Evolutionary conservation across 2,113 vertebrate genomes (phyloP), one percentile per base, ranked within the genome.

Genomic region (Boulengeromyrus knoepffleri): DNA sequence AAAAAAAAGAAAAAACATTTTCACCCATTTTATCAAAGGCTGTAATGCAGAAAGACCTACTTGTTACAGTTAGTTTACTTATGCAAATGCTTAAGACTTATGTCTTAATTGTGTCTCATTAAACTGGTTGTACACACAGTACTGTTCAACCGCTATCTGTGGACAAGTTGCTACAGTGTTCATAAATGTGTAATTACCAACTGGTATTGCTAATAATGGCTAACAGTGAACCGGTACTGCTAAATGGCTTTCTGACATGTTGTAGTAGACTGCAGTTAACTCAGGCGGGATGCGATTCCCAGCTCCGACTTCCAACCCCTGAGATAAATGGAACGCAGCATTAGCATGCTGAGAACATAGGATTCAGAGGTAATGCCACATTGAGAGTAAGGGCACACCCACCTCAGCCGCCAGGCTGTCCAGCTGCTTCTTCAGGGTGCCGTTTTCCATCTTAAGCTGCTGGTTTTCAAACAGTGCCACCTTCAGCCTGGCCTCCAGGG

Each of bases 351-450:
- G n/a, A 15, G 74, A 83, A 83, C 5, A 13, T 3, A 42, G n/a
- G n/a, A 52, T 56, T 56, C 49, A 12, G 7, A 21, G 31, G 13
- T 53, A 50, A 56, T 39, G 31, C 49, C 50, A 13, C 19, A 36
- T 5, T 36, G 47, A 53, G n/a, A 27, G 84, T n/a, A 49, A 50
- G 31, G 49, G 15, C n/a, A 42, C 13, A 8, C 77, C 24, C 4
- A 97, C 97, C 96, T 97, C 96, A 7, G 93, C 94, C 0, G 96
- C 95, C 6, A 97, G 92, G 89, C 96, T 95, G 42, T 96, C 96
- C 90, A 97, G 93, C 90, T 96, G 96, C 80, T 94, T 94, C 92
- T 96, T 96, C 91, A 97, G 92, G 0, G 95, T 95, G 10, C 95
- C 95, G 24, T 97, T 97, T 91, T 97, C 97, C 87, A 93, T 95